Evolutionary conservation across 2,113 vertebrate genomes (phyloP).

Genomic region (Pseudopipra pipra): DNA sequence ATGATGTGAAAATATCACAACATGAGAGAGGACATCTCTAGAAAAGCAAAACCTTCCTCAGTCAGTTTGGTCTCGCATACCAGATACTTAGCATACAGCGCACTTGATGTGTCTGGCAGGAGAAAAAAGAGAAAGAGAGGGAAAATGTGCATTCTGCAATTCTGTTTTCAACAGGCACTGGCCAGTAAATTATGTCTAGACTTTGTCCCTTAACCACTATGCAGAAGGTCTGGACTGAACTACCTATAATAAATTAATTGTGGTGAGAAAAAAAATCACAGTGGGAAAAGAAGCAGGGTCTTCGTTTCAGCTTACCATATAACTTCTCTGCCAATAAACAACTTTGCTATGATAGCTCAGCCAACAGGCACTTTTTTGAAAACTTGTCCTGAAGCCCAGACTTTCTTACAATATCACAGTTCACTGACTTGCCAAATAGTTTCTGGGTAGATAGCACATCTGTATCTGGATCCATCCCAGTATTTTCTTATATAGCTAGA

Average conservation of each 20-base stretch:
- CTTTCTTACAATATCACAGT: constrained; percentile 58
- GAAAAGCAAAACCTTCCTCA: background rate
- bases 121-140: background rate
- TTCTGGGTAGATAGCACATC: constrained; percentile 63
- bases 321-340: constrained; percentile 64
- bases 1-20: background rate
- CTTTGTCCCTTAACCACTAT: constrained; percentile 51
- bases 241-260: constrained; percentile 66
- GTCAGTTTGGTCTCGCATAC: constrained; percentile 4
- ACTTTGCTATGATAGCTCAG: constrained; percentile 40
- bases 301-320: constrained; percentile 58
- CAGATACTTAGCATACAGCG: constrained; percentile 35
- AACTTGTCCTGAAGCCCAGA: constrained; percentile 60
- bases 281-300: constrained; percentile 65
- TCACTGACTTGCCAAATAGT: constrained; percentile 66
- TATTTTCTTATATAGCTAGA: constrained; percentile 47
- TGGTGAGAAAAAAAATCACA: constrained; percentile 55
- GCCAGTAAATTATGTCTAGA: constrained; percentile 70
- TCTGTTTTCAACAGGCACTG: constrained; percentile 50
- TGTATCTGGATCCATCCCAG: constrained; percentile 49
- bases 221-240: constrained; percentile 51
- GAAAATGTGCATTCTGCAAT: constrained; percentile 46
- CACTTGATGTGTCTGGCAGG: constrained; percentile 27
- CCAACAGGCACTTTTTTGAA: constrained; percentile 63
- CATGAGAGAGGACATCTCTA: background rate